Conservation (phyloP, 2,797 vertebrate genomes). For the Cetoscarus ocellatus region DNA sequence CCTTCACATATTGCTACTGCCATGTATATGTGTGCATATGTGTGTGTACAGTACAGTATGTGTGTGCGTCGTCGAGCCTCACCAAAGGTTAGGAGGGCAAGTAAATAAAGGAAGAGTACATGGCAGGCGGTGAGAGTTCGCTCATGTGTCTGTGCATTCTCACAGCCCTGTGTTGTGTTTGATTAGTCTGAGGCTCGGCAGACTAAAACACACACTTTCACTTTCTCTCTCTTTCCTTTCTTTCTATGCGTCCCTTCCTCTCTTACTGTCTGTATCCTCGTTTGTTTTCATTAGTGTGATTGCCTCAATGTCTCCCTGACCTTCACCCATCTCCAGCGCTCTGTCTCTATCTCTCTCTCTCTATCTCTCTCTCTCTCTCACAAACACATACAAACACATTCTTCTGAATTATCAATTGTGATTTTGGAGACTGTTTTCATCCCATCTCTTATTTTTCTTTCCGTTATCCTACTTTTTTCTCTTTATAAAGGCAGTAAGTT, state of each 20-base stretch:
- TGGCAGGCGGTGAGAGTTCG: conserved; percentile 54
- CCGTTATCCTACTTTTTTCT: not conserved
- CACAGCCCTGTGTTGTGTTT: conserved; percentile 69
- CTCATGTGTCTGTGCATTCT: conserved; percentile 69
- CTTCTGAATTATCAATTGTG: conserved; percentile 65
- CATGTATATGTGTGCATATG: conserved; percentile 51
- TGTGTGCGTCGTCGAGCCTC: conserved; percentile 27
- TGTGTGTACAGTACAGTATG: conserved; percentile 25
- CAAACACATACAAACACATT: conserved; percentile 52
- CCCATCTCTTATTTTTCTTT: conserved; percentile 25
- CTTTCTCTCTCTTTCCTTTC: conserved; percentile 18
- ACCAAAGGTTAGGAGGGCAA: conserved; percentile 73
- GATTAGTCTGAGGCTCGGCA: conserved; percentile 70
- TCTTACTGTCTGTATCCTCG: conserved; percentile 72
- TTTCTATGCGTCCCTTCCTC: conserved; percentile 32
- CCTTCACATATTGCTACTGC: conserved; percentile 78
- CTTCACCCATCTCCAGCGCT: conserved; percentile 80
- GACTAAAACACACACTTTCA: conserved; percentile 33
- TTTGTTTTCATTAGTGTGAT: conserved; percentile 90
- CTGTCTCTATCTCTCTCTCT: not conserved
- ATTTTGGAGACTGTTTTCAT: conserved; percentile 59
- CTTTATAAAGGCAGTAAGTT: not conserved
- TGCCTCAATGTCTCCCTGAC: conserved; percentile 85
- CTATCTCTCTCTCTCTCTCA: not conserved
- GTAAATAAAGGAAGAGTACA: conserved; percentile 76